Evolutionary conservation across 2,888 invertebrate species (phyloP), one percentile per base, ranked within the genome.

Genomic region (Helicoverpa assulta): DNA sequence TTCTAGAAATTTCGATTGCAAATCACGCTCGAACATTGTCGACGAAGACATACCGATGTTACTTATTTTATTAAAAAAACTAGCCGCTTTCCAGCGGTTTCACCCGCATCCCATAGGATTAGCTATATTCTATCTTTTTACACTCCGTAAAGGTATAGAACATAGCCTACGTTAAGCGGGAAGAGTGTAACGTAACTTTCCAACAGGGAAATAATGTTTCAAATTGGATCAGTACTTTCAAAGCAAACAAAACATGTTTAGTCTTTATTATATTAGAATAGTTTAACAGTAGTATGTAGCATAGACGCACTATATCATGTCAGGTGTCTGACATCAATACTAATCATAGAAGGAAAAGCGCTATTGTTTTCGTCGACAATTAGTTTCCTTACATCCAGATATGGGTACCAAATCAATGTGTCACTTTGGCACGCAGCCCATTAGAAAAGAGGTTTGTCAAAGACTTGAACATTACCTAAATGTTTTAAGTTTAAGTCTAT

Each of bases 351-450:
- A 50, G 59, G 51, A 57, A 58, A 56, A 43, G 47, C 47, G 51
- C 61, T 54, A 76, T 80, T 76, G 81, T 76, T 57, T 47, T 60
- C 18, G 18, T 63, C 18, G 43, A 80, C 29, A 75, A 80, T 63
- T 54, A 37, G 33, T 56, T 53, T 57, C 50, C 37, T 21, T 61
- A 54, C 43, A 40, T 12, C 26, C 21, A 19, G 6, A 19, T 76
- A 61, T 52, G 57, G 77, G 29, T 10, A 47, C 47, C 70, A 21
- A 40, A 59, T 37, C n/a, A 33, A 43, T 29, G 19, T 73, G 40
- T 29, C 18, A 53, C 26, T 63, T 57, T 76, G 76, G 62, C 60
- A 61, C 54, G 21, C 33, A 8, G 43, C 63, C 57, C 21, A 57
- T 59, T 26, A 52, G 12, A 37, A 18, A 53, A 74, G 18, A 55